Evolutionary conservation across 2,113 vertebrate genomes (phyloP).

Genomic region (Oryzias curvinotus): DNA sequence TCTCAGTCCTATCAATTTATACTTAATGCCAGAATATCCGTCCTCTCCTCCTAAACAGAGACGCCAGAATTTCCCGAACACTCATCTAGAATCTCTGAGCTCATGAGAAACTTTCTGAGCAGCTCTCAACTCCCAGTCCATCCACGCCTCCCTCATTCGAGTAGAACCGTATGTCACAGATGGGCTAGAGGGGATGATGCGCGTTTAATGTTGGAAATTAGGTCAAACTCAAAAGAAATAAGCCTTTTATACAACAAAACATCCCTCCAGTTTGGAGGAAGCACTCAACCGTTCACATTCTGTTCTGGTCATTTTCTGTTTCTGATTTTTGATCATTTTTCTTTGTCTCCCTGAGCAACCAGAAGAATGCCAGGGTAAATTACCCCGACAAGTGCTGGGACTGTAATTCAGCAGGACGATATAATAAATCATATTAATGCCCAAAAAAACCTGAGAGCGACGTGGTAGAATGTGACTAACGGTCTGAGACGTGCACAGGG

Average conservation of each 20-base stretch:
- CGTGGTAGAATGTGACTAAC: slow-evolving; percentile 31
- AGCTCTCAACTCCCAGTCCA: not conserved
- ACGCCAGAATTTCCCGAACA: not conserved
- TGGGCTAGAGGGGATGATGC: slow-evolving; percentile 38
- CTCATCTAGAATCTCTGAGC: not conserved
- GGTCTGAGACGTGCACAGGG: slow-evolving; percentile 38
- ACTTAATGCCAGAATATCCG: slow-evolving; percentile 42
- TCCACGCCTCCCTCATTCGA: slow-evolving; percentile 24
- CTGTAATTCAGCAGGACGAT: slow-evolving; percentile 29
- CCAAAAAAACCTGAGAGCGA: slow-evolving; percentile 19
- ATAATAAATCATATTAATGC: slow-evolving; percentile 49
- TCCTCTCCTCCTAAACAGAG: slow-evolving; percentile 28
- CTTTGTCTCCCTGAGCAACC: slow-evolving; percentile 25
- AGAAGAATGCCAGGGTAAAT: slow-evolving; percentile 25
- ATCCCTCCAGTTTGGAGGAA: slow-evolving; percentile 23
- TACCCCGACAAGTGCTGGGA: slow-evolving; percentile 17
- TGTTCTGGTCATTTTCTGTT: slow-evolving; percentile 26
- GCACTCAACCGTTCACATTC: slow-evolving; percentile 43
- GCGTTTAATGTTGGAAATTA: slow-evolving; percentile 51
- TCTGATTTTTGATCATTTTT: not conserved
- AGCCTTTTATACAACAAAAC: slow-evolving; percentile 31
- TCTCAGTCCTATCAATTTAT: slow-evolving; percentile 45
- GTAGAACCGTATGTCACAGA: slow-evolving; percentile 33
- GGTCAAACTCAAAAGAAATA: slow-evolving; percentile 58
- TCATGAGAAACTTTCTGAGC: not conserved